Percentiles rank a stretch among this genome's conserved stretches.
Conservation (phyloP, 2,888 invertebrate species). For the Thecocarcelia acutangulata region DNA sequence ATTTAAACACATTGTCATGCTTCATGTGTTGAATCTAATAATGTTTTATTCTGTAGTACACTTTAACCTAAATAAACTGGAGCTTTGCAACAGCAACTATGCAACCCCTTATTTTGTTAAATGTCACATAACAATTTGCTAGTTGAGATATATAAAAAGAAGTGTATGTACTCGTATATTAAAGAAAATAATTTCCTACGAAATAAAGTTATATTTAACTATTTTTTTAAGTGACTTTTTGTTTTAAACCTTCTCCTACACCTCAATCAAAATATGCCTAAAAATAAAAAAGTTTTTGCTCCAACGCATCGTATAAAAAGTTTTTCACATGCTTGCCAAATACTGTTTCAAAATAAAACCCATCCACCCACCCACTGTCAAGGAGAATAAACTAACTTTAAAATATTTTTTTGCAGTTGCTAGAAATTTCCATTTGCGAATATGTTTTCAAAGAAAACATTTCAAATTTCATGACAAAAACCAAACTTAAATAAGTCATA, state of each 20-base stretch:
- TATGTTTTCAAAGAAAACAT: neutral
- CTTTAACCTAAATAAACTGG: constrained; percentile 54
- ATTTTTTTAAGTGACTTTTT: neutral
- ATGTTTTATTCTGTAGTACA: constrained; percentile 36
- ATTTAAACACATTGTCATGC: constrained; percentile 56
- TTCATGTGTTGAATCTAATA: constrained; percentile 54
- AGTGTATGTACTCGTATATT: neutral
- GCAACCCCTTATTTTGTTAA: constrained; percentile 28
- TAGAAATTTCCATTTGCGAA: too few species aligned
- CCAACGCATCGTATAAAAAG: neutral
- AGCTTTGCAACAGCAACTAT: constrained; percentile 18
- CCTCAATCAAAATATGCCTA: constrained; percentile 47
- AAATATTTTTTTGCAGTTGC: constrained; percentile 1
- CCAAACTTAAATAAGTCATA: neutral
- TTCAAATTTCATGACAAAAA: neutral
- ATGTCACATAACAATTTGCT: constrained; percentile 20
- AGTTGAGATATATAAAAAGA: neutral
- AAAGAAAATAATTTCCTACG: neutral
- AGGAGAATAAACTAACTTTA: neutral
- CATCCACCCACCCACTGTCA: neutral
- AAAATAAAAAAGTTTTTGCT: constrained; percentile 13
- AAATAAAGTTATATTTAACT: neutral
- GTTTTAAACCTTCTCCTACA: neutral
- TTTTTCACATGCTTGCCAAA: constrained; percentile 9
- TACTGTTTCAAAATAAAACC: neutral